These are phyloP conservation scores for Atlantisia rogersi DNA, from an alignment of 2,113 vertebrate species.

Conservation along the genomic window DNA sequence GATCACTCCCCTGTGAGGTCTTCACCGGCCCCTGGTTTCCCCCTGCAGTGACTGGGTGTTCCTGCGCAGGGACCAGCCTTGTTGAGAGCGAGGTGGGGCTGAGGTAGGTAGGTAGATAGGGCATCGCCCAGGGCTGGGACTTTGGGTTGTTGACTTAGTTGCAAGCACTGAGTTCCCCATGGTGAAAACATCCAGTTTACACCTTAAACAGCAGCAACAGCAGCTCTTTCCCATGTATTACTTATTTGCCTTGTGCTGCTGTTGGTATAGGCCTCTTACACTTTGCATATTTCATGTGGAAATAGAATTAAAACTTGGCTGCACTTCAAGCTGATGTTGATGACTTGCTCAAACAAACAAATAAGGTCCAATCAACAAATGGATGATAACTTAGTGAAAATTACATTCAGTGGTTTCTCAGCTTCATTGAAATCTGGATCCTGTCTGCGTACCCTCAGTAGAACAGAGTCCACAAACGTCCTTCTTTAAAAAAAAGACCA, in stretches of 20 bases:
- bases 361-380: not conserved
- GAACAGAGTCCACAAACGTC: not conserved
- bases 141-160: rapidly evolving
- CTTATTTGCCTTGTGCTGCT: not conserved
- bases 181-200: not conserved
- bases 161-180: rapidly evolving
- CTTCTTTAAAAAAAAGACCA: not conserved
- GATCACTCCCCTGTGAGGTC: not conserved
- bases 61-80: rapidly evolving
- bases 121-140: rapidly evolving
- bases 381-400: not conserved
- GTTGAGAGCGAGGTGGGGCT: rapidly evolving
- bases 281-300: rapidly evolving
- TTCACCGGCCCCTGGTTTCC: rapidly evolving
- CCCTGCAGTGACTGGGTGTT: rapidly evolving
- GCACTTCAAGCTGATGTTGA: not conserved
- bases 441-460: not conserved
- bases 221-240: rapidly evolving
- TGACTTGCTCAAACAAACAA: not conserved
- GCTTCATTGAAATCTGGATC: not conserved
- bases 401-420: not conserved
- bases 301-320: not conserved
- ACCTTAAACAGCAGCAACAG: not conserved
- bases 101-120: rapidly evolving
- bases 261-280: rapidly evolving